A percentile compares a stretch with the other conserved stretches of the same genome.
Evolutionary conservation across 2,888 invertebrate species (phyloP).

Genomic region (Meta bourneti): DNA sequence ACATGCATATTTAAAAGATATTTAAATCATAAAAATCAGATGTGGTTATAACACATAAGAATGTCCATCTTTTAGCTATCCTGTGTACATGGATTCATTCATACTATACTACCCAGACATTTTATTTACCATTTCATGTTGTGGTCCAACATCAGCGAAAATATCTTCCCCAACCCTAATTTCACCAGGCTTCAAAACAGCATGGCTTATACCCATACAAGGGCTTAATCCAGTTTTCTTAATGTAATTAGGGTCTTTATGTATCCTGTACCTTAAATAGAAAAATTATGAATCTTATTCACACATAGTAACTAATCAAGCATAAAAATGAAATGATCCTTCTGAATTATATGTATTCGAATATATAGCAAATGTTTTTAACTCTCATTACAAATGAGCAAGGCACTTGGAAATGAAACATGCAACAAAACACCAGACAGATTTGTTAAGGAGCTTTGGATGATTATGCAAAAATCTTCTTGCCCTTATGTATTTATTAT

Average conservation of each 20-base stretch:
- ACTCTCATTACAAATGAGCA: background rate
- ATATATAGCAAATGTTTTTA: background rate
- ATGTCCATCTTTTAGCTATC: background rate
- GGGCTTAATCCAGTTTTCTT: conserved; percentile 28
- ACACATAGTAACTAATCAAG: too few species aligned
- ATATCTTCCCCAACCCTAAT: conserved; percentile 54
- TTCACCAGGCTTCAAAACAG: conserved; percentile 10
- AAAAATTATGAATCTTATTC: background rate
- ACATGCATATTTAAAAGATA: too few species aligned
- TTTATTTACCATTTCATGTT: conserved; percentile 42
- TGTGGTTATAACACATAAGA: background rate
- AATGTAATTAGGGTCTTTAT: conserved; percentile 27
- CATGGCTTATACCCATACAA: conserved; percentile 44
- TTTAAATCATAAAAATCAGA: too few species aligned
- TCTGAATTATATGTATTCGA: background rate
- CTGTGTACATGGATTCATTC: background rate
- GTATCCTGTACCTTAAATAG: conserved; percentile 53
- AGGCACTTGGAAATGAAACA: too few species aligned
- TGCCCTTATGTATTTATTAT: too few species aligned
- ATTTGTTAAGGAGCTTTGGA: too few species aligned
- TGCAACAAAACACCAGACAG: too few species aligned
- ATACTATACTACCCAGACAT: background rate
- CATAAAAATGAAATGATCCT: too few species aligned
- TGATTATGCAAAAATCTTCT: too few species aligned
- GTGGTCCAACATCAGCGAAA: conserved; percentile 37